Evolutionary conservation across 30 jellyfish, hydroid and myxozoan genomes (phyloP).

Genomic region (Aurelia aurita complex sp. Pacific): DNA sequence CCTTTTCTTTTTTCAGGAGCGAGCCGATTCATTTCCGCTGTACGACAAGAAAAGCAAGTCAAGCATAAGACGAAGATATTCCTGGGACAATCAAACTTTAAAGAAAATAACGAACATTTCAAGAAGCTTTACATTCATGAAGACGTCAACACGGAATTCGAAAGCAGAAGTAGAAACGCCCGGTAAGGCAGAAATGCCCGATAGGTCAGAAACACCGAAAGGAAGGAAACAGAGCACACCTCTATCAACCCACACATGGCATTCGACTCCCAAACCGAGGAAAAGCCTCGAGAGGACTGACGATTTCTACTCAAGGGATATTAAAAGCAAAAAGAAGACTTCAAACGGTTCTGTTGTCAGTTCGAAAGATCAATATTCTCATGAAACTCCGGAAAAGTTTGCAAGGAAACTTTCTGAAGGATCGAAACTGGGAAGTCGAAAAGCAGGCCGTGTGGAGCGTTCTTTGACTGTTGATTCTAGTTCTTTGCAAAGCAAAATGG

Average conservation of each 20-base stretch:
- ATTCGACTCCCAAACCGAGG: slow-evolving; percentile 40
- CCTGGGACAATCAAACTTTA: slow-evolving; percentile 62
- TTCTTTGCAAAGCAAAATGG: too few relatives aligned
- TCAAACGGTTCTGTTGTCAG: neutral
- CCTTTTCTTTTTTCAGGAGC: neutral
- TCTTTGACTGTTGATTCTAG: too few relatives aligned
- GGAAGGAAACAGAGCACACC: neutral
- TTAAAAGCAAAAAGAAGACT: neutral
- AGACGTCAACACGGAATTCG: slow-evolving; percentile 24
- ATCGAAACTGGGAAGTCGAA: too few relatives aligned
- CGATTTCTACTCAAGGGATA: neutral
- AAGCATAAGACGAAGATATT: slow-evolving; percentile 52
- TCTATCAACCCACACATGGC: slow-evolving; percentile 14
- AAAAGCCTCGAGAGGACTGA: neutral
- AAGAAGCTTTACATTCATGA: slow-evolving; percentile 41
- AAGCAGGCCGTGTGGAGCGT: too few relatives aligned
- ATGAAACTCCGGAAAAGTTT: too few relatives aligned
- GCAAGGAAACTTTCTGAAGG: too few relatives aligned
- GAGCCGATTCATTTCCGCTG: slow-evolving; percentile 35
- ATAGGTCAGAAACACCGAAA: neutral
- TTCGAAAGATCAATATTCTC: neutral
- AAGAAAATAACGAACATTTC: slow-evolving; percentile 25
- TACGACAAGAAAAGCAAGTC: slow-evolving; percentile 13
- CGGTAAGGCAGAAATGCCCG: neutral
- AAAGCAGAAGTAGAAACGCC: neutral